Evolutionary conservation across 2,888 invertebrate genomes (phyloP), one percentile per base, ranked within the genome.

Genomic region (Pterobdella sp.): DNA sequence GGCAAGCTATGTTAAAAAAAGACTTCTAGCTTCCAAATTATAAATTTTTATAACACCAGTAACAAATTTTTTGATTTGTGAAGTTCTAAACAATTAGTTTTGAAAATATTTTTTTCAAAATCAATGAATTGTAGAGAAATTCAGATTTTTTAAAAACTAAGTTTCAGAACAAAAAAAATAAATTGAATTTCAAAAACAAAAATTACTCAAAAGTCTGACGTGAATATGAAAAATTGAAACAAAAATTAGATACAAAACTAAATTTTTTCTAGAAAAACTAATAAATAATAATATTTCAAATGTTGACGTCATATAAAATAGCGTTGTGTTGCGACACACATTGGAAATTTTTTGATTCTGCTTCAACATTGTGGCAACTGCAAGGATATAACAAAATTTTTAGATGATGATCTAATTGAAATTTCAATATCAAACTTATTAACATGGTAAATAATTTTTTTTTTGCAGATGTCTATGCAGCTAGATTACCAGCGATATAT

Each of bases 271-370:
- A 56, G 26, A 14, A 56, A 7, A 56, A 56, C 4, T 26, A 56
- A 26, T 56, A 56, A 56, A 26, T 18, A 56, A 56, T 56, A 56
- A 56, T 56, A 56, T 14, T 56, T 56, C 4, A 14, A 14, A 14
- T 56, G 4, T 56, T 56, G 60, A 56, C 60, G 60, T 56, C 14
- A 56, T 56, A 65, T 3, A 65, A 65, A 3, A 65, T 65, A 34
- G 65, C 65, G 35, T 65, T 65, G 35, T 31, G n/a, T 65, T 65
- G 65, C 29, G 35, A 34, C 65, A 34, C 32, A 35, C 26, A 32
- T 18, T 31, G 65, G 34, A 34, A 32, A 65, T 32, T 35, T 34
- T 34, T 34, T 65, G 60, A 56, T 65, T 65, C 32, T 34, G 34
- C 14, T 49, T 49, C 52, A 18, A 49, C 52, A 49, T 18, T 18